Base-by-base conservation (phyloP, 2,888 invertebrate species). In the Ypsolopha sequella region DNA sequence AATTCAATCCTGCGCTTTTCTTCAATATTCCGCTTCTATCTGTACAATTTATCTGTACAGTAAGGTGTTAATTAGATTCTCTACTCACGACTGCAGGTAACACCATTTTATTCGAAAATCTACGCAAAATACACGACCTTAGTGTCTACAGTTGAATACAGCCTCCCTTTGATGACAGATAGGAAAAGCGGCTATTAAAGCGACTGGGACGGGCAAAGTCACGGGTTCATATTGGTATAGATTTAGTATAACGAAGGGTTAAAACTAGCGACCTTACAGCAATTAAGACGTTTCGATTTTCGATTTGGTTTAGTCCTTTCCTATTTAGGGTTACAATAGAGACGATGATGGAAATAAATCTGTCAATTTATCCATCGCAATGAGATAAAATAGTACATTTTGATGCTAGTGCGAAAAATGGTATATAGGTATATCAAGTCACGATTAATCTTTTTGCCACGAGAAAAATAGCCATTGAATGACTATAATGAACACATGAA, bases 51-150 rank as follows among this genome's bases (percentile, higher is more conserved):
- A 86, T 86, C 85, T 76, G 64, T 65, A 68, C 68, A 68, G 68
- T 62, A 66, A 81, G 79, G 86, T 85, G 85, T 86, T 86, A 86
- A 86, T 86, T 86, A 86, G 80, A 73, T 68, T 74, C 73, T 68
- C 75, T 73, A 75, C 84, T 84, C 85, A 86, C 85, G 85, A 85
- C 82, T 76, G 70, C 69, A 10, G 7, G 11, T 10, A 7, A 11
- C 34, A 41, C 6, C 7, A 10, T 13, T 36, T 14, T 7, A 54
- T 56, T 51, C 52, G 44, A 71, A 65, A 62, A 51, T 39, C 41
- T 51, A 61, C 69, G 56, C 53, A 73, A 64, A 39, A n/a, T n/a
- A 9, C 39, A 9, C 11, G n/a, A 7, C 0, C 35, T n/a, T 67
- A 68, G 53, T 57, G 66, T 59, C 48, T 10, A 63, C 54, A 63